phyloP scores from a whole-genome alignment of 23 tunicate genomes.

The Corella eumyota region DNA sequence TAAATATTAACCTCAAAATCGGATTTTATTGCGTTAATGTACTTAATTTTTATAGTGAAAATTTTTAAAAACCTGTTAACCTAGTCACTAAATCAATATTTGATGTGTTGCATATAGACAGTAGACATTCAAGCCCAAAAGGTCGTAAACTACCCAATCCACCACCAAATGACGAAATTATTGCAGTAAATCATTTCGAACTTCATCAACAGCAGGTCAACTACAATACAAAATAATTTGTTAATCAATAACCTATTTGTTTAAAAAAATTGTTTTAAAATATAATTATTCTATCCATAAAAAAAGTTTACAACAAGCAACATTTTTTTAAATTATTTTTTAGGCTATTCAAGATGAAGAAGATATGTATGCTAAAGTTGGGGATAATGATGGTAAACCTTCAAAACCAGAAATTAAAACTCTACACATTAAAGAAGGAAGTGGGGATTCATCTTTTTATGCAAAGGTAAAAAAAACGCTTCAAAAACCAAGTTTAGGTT shows the following conservation, averaged over 20 bases:
- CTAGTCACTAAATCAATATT: too few species aligned
- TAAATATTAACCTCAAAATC: too few species aligned
- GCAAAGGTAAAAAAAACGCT: slow-evolving; percentile 47
- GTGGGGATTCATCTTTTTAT: slow-evolving; percentile 57
- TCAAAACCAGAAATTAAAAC: slow-evolving; percentile 25
- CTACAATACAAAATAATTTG: too few species aligned
- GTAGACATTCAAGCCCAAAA: slow-evolving; percentile 29
- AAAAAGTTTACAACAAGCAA: background rate
- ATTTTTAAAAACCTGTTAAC: too few species aligned
- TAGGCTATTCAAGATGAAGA: slow-evolving; percentile 22
- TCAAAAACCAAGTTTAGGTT: too few species aligned
- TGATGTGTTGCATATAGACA: too few species aligned
- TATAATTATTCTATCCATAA: background rate
- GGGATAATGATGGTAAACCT: slow-evolving; percentile 7
- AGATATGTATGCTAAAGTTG: slow-evolving; percentile 46
- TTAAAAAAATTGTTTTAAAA: background rate
- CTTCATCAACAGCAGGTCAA: too few species aligned
- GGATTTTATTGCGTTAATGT: too few species aligned
- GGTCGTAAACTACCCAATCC: slow-evolving; percentile 46
- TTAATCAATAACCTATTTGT: too few species aligned
- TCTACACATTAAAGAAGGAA: slow-evolving; percentile 43
- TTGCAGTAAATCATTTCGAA: too few species aligned
- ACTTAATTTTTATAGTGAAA: too few species aligned
- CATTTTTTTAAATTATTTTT: background rate
- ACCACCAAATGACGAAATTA: slow-evolving; percentile 25